Evolutionary conservation across 2,888 invertebrate species (phyloP), one percentile per base, ranked within the genome.

Genomic region (Anoplius nigerrimus): DNA sequence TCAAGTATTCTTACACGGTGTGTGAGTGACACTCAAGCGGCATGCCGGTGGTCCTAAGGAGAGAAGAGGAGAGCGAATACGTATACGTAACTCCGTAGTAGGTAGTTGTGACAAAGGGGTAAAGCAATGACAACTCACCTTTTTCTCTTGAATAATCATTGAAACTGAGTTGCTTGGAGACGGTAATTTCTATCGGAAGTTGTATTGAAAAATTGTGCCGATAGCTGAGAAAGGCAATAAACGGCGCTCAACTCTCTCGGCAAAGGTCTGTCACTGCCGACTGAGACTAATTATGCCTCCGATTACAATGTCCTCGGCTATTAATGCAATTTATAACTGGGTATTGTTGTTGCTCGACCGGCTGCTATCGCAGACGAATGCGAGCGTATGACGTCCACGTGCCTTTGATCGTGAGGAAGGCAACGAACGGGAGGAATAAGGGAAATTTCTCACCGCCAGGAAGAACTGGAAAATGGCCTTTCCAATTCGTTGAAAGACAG

Each of bases 211-310:
- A 78, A 66, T 75, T 61, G 43, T 42, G 13, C 43, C 69, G 81
- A 84, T 82, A 81, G 78, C 69, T 43, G 59, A 52, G 54, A 27
- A 73, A 75, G 71, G 76, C 80, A 80, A 79, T 79, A 82, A 77
- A 76, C 74, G 46, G 43, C 71, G 63, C 69, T 72, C 66, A 60
- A 42, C 66, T 52, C 45, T 20, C 20, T 72, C 64, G 61, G 27
- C 64, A 48, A 58, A 34, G 62, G 53, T 55, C 62, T 66, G 27
- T 64, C 77, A 66, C 61, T 74, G 76, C 71, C 78, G 83, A 84
- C 82, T 82, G 75, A 84, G 83, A 86, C 85, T 86, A 85, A 86
- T 86, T 85, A 79, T 84, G 68, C 66, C 72, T 69, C 71, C 76
- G 84, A 85, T 85, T 85, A 78, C 76, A 74, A 74, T 73, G 79